phyloP scores from a whole-genome alignment of 2,113 vertebrate species.

The Cryptomyrus ogoouensis region DNA sequence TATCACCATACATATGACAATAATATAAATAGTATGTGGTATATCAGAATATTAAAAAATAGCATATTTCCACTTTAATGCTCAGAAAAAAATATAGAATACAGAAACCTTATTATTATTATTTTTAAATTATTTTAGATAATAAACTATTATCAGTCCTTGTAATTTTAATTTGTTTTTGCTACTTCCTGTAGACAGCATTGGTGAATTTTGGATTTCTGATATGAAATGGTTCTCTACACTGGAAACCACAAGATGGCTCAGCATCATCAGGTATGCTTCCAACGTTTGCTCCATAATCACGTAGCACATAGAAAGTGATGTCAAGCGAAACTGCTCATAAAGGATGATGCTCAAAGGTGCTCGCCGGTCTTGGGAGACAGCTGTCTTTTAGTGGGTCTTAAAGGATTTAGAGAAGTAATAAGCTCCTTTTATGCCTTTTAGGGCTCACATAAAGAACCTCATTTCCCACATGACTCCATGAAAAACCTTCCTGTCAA shows the following conservation, averaged over 20 bases:
- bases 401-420: neutral
- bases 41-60: neutral
- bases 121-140: neutral
- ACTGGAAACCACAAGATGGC: conserved; percentile 75
- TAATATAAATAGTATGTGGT: neutral
- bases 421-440: neutral
- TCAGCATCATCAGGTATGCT: conserved; percentile 76
- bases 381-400: neutral
- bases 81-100: neutral
- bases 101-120: neutral
- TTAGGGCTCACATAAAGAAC: neutral
- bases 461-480: neutral
- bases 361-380: neutral
- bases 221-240: conserved; percentile 85
- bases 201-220: conserved; percentile 77
- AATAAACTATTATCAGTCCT: neutral
- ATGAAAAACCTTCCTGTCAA: neutral
- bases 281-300: neutral
- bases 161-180: neutral
- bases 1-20: neutral
- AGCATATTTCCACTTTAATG: neutral
- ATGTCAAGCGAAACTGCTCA: neutral
- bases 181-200: conserved; percentile 60
- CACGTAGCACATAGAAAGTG: neutral
- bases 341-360: neutral